A percentile compares a stretch with the other conserved stretches of the same genome.
phyloP scores from a whole-genome alignment of 2,888 invertebrate species.

The Nebria brevicollis region DNA sequence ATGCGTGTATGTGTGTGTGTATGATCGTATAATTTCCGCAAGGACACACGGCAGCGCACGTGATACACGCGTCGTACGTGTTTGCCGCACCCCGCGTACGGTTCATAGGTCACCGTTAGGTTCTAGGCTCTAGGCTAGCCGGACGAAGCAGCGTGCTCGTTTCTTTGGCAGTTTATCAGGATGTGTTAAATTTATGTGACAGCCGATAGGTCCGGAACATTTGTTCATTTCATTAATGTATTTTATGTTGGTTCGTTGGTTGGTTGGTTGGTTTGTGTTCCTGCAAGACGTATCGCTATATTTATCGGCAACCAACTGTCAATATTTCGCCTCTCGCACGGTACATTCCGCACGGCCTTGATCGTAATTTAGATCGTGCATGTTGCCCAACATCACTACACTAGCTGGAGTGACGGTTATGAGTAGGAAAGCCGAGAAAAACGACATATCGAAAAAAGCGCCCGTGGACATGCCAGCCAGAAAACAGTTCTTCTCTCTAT shows the following conservation, averaged over 20 bases:
- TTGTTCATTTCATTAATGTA: slow-evolving; percentile 48
- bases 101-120: slow-evolving; percentile 8
- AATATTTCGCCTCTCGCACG: slow-evolving; percentile 26
- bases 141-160: not conserved
- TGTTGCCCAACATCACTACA: slow-evolving; percentile 9
- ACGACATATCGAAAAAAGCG: slow-evolving; percentile 23
- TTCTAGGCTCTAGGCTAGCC: not conserved
- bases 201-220: slow-evolving; percentile 47
- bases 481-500: not conserved
- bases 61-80: slow-evolving; percentile 6
- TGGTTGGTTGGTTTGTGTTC: slow-evolving; percentile 16
- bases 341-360: slow-evolving; percentile 27
- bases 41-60: slow-evolving; percentile 33
- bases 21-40: slow-evolving; percentile 44
- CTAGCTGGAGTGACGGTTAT: not conserved
- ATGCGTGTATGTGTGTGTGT: slow-evolving; percentile 8
- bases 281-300: slow-evolving; percentile 42
- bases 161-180: slow-evolving; percentile 42
- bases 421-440: slow-evolving; percentile 12
- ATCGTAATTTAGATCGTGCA: slow-evolving; percentile 29
- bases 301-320: slow-evolving; percentile 40
- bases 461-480: not conserved
- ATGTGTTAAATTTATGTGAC: slow-evolving; percentile 46
- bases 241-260: slow-evolving; percentile 37
- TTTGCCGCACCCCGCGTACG: not conserved